Conservation (phyloP, 2,113 vertebrate genomes). For the Artemisiospiza belli region DNA sequence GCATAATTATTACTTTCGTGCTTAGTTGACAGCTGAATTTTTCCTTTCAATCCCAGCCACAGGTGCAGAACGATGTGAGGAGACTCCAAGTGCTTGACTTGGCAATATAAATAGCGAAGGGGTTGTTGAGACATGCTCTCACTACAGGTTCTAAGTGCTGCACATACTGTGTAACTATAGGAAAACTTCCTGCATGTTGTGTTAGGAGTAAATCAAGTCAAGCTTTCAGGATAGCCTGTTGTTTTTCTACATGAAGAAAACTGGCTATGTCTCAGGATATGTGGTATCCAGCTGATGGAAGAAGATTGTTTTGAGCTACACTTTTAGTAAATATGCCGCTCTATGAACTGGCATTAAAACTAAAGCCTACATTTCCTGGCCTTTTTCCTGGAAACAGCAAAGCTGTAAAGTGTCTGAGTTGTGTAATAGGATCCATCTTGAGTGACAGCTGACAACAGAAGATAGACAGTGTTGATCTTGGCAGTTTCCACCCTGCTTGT, state of each 20-base stretch:
- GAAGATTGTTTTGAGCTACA: not conserved
- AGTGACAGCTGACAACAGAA: not conserved
- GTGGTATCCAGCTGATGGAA: not conserved
- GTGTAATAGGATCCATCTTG: not conserved
- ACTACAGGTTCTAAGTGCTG: not conserved
- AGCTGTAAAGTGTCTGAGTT: not conserved
- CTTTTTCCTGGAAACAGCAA: not conserved
- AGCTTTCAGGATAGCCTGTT: not conserved
- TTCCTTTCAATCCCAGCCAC: not conserved
- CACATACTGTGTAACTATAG: not conserved
- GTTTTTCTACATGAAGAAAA: not conserved
- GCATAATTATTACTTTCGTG: not conserved
- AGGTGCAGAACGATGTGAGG: not conserved
- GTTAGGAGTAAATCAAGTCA: not conserved
- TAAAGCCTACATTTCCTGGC: not conserved
- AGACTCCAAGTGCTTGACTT: not conserved
- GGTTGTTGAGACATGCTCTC: not conserved
- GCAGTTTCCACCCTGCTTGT: not conserved
- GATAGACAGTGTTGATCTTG: not conserved
- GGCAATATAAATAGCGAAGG: not conserved
- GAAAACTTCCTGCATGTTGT: not conserved
- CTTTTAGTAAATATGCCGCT: not conserved
- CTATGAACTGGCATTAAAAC: not conserved
- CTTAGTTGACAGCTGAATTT: not conserved
- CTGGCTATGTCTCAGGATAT: not conserved